A percentile compares a stretch with the other conserved stretches of the same genome.
phyloP scores from a whole-genome alignment of 2,797 vertebrate genomes.

The Squalus acanthias region DNA sequence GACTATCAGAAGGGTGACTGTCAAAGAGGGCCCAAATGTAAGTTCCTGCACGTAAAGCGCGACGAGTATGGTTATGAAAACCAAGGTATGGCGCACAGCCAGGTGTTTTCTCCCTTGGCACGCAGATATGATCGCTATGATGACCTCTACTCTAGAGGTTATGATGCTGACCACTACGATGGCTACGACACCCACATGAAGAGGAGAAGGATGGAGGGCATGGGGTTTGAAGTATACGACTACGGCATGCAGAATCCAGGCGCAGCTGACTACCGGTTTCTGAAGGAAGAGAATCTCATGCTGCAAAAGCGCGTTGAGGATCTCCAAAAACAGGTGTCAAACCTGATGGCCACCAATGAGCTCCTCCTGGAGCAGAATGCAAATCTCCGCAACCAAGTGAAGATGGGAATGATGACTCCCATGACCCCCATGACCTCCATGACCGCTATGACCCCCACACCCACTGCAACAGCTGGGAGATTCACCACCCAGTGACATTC shows the following conservation, averaged over 20 bases:
- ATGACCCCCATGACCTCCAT: conserved; percentile 35
- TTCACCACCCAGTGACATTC: conserved; percentile 28
- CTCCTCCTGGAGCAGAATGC: conserved; percentile 35
- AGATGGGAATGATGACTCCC: conserved; percentile 36
- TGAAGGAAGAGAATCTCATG: conserved; percentile 37
- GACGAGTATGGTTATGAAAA: conserved; percentile 36
- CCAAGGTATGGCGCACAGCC: conserved; percentile 35
- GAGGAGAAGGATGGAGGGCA: conserved; percentile 36
- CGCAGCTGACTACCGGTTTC: conserved; percentile 22
- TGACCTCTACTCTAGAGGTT: conserved; percentile 35
- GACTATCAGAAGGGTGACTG: conserved; percentile 38
- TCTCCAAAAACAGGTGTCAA: conserved; percentile 38
- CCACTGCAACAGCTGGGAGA: conserved; percentile 34
- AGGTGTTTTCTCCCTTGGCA: conserved; percentile 31
- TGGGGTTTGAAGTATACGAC: conserved; percentile 34
- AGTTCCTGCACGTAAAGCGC: conserved; percentile 37
- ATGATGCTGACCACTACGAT: conserved; percentile 23
- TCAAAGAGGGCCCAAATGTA: conserved; percentile 37
- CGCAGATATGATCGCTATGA: conserved; percentile 35
- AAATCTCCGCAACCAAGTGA: conserved; percentile 35
- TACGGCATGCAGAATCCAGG: conserved; percentile 30
- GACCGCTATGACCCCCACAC: conserved; percentile 27
- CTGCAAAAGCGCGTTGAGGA: conserved; percentile 36
- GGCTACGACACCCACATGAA: conserved; percentile 34
- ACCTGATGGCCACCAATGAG: conserved; percentile 37